phyloP scores from a whole-genome alignment of 2,113 vertebrate genomes.

The Myrmophylax atrothorax region DNA sequence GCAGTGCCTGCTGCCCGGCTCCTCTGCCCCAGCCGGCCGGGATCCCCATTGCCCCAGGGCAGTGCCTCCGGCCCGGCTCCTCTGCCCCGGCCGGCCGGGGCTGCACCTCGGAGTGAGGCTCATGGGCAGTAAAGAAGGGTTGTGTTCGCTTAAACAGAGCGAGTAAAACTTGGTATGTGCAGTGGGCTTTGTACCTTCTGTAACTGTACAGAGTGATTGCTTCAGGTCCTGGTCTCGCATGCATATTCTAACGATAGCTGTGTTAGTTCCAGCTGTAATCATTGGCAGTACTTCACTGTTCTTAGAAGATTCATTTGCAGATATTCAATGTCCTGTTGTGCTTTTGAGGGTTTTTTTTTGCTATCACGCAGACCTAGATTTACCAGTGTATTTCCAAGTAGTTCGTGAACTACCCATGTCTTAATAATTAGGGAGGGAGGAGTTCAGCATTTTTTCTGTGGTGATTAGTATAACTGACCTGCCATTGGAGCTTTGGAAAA shows the following conservation, averaged over 20 bases:
- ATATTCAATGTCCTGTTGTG: background rate
- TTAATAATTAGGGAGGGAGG: background rate
- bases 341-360: accelerated
- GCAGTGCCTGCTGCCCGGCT: too few relatives aligned
- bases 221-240: background rate
- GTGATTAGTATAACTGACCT: background rate
- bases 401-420: accelerated
- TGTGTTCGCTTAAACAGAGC: accelerated
- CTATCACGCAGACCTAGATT: background rate
- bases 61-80: too few relatives aligned
- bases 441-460: background rate
- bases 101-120: accelerated
- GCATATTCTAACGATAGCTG: accelerated
- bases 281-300: accelerated
- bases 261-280: background rate
- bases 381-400: background rate
- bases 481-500: background rate
- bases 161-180: accelerated
- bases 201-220: accelerated
- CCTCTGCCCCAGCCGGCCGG: too few relatives aligned
- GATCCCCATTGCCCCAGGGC: too few relatives aligned
- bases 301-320: accelerated
- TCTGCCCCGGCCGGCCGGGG: too few relatives aligned
- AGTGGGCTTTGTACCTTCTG: accelerated
- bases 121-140: accelerated